Percentiles rank a stretch among this genome's conserved stretches.
phyloP scores from a whole-genome alignment of 2,797 vertebrate species.

The Potorous gilbertii region DNA sequence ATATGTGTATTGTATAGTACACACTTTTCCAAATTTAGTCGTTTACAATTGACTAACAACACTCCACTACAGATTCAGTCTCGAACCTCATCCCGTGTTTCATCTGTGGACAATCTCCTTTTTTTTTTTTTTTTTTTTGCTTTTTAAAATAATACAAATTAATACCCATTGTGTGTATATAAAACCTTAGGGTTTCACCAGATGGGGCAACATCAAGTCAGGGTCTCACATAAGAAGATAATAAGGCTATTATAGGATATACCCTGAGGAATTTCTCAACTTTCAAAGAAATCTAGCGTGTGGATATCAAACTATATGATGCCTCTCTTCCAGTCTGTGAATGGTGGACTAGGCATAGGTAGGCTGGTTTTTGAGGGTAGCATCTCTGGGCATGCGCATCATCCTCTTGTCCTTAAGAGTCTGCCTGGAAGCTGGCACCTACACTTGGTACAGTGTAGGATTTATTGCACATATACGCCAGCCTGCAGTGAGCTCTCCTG shows the following conservation, averaged over 20 bases:
- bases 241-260: slow-evolving; percentile 61
- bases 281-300: slow-evolving; percentile 3
- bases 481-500: slow-evolving; percentile 24
- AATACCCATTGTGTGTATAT: slow-evolving; percentile 37
- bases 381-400: slow-evolving; percentile 26
- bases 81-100: slow-evolving; percentile 70
- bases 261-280: slow-evolving; percentile 65
- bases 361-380: background rate
- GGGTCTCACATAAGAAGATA: slow-evolving; percentile 66
- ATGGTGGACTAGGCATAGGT: background rate
- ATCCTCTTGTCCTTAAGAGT: slow-evolving; percentile 49
- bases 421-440: slow-evolving; percentile 40
- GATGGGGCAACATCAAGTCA: slow-evolving; percentile 59
- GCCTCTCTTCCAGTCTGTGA: background rate
- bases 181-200: slow-evolving; percentile 66
- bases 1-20: slow-evolving; percentile 57
- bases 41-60: slow-evolving; percentile 84
- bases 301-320: background rate
- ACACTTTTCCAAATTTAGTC: slow-evolving; percentile 74
- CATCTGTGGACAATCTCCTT: slow-evolving; percentile 82
- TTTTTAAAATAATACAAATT: slow-evolving; percentile 65
- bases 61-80: slow-evolving; percentile 82
- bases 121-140: slow-evolving; percentile 67
- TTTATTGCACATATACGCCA: background rate
- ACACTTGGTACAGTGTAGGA: background rate